phyloP scores from a whole-genome alignment of 2,797 vertebrate genomes.

The Xyrichtys novacula region DNA sequence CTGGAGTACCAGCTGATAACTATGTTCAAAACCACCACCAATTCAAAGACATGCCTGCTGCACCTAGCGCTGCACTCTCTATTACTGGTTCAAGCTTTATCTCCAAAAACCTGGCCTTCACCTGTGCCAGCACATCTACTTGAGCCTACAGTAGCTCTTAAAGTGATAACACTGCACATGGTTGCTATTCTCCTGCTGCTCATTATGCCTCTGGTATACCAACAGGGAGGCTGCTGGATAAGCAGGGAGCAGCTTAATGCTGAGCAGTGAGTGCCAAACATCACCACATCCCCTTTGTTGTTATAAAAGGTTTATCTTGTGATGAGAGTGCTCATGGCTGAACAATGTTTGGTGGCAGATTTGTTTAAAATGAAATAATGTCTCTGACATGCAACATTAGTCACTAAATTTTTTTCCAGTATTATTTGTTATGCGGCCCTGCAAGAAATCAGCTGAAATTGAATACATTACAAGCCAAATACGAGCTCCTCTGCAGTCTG shows the following conservation, averaged over 20 bases:
- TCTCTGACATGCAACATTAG: conserved; percentile 41
- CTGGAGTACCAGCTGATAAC: conserved; percentile 55
- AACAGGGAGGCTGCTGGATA: conserved; percentile 53
- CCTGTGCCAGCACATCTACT: conserved; percentile 65
- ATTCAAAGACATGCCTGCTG: conserved; percentile 36
- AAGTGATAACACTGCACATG: conserved; percentile 65
- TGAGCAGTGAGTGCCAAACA: conserved; percentile 43
- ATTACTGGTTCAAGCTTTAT: conserved; percentile 69
- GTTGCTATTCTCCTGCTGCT: conserved; percentile 63
- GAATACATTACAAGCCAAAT: conserved; percentile 25
- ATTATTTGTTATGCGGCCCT: conserved; percentile 19
- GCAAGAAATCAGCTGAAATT: conserved; percentile 18
- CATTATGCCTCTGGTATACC: conserved; percentile 62
- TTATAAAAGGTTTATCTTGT: conserved; percentile 49
- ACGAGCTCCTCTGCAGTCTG: conserved; percentile 24
- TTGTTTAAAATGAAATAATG: conserved; percentile 49
- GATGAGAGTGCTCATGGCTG: conserved; percentile 43
- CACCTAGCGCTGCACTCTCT: conserved; percentile 46
- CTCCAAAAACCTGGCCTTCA: conserved; percentile 64
- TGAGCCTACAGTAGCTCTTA: conserved; percentile 68
- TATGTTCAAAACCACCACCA: conserved; percentile 34
- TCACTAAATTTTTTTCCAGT: conserved; percentile 34
- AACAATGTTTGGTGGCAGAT: conserved; percentile 45
- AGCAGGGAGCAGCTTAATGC: conserved; percentile 57
- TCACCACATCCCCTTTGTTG: conserved; percentile 34